A percentile compares a stretch with the other conserved stretches of the same genome.
Evolutionary conservation across 1,140 invertebrate genomes (phyloP).

Genomic region (Penaeus chinensis): DNA sequence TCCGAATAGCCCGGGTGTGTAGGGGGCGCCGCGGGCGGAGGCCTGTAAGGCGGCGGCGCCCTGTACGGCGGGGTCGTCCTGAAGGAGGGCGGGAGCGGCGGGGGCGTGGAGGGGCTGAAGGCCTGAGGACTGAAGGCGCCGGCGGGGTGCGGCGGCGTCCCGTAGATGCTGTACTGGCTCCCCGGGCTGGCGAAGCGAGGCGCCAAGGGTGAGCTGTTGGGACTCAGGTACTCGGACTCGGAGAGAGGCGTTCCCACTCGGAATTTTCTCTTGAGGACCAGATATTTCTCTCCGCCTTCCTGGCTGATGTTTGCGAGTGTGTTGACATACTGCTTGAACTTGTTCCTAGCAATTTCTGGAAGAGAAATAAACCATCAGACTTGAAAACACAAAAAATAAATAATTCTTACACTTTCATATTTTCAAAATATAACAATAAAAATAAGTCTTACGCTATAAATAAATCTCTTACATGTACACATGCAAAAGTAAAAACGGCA

Average conservation of each 20-base stretch:
- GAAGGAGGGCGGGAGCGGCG: slow-evolving; percentile 41
- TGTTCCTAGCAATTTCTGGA: slow-evolving; percentile 76
- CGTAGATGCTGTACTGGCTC: slow-evolving; percentile 27
- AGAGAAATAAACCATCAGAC: slow-evolving; percentile 3
- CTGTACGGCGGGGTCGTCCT: slow-evolving; percentile 54
- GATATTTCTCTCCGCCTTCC: slow-evolving; percentile 81
- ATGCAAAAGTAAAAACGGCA: too few relatives aligned
- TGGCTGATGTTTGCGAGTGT: slow-evolving; percentile 82
- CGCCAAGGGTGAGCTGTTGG: slow-evolving; percentile 19
- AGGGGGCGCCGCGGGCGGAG: slow-evolving; percentile 50
- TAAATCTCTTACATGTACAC: too few relatives aligned
- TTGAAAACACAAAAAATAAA: background rate
- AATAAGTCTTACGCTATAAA: too few relatives aligned
- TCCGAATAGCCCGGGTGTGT: slow-evolving; percentile 26
- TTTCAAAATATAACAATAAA: too few relatives aligned
- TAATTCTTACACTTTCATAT: background rate
- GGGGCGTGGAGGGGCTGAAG: slow-evolving; percentile 15
- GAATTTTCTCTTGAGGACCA: slow-evolving; percentile 84
- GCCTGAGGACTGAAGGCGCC: slow-evolving; percentile 41
- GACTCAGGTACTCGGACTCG: slow-evolving; percentile 44
- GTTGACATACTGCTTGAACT: slow-evolving; percentile 93
- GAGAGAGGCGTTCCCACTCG: slow-evolving; percentile 65
- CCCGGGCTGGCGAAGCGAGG: slow-evolving; percentile 16
- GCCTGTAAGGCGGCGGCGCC: slow-evolving; percentile 61
- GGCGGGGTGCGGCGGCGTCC: slow-evolving; percentile 35